A percentile compares a stretch with the other conserved stretches of the same genome.
These are phyloP conservation scores for Acanthosepion pharaonis DNA, from an alignment of 2,888 invertebrate species.

Conservation along the genomic window DNA sequence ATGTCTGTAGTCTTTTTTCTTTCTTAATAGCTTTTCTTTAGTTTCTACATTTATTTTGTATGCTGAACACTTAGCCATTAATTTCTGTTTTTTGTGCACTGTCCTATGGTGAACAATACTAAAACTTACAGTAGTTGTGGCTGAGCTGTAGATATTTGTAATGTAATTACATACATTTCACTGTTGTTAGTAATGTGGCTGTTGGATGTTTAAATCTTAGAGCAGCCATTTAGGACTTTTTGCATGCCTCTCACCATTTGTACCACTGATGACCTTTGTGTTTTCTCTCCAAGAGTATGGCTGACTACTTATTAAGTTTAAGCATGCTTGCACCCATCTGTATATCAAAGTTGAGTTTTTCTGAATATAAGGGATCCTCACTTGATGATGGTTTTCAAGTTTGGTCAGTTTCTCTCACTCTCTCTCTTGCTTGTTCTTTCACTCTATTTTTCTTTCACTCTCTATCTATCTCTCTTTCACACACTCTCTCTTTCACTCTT, in stretches of 20 bases:
- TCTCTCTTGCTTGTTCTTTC: not conserved
- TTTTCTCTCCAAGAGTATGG: no score
- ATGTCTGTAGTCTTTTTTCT: no score
- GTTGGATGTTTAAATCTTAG: not conserved
- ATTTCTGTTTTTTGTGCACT: not conserved
- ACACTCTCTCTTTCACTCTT: no score
- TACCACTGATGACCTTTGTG: no score
- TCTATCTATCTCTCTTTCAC: no score
- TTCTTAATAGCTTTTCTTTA: not conserved
- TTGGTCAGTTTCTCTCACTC: no score
- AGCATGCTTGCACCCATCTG: no score
- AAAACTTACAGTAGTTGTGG: not conserved
- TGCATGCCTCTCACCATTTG: not conserved
- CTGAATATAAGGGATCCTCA: no score
- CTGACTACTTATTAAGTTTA: no score
- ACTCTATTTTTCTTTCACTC: not conserved
- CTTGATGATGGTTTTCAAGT: no score
- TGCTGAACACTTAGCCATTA: not conserved
- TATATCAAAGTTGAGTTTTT: no score
- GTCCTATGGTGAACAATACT: no score
- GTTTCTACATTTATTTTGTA: not conserved
- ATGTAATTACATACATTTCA: not conserved
- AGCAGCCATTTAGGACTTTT: not conserved
- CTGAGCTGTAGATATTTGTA: not conserved
- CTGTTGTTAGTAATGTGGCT: not conserved